phyloP scores from a whole-genome alignment of 2,888 invertebrate genomes.

The Ephialtes manifestator region DNA sequence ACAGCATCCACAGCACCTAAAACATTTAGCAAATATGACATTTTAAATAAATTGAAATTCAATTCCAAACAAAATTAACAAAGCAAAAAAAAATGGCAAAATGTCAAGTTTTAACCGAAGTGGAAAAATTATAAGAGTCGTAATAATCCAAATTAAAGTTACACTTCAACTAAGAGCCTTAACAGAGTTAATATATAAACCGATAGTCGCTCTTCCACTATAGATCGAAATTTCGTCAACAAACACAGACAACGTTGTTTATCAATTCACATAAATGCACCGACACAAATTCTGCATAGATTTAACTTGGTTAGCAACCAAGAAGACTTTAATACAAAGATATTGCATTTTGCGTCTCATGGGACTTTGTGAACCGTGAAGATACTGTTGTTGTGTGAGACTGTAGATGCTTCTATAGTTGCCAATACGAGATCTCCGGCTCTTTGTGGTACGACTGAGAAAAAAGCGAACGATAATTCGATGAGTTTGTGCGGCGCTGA shows the following conservation, averaged over 20 bases:
- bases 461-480: constrained; percentile 33
- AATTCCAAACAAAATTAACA: too few species aligned
- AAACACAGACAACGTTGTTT: background rate
- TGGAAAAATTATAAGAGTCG: too few species aligned
- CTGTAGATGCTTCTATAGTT: background rate
- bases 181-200: background rate
- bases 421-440: constrained; percentile 12
- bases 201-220: background rate
- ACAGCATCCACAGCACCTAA: too few species aligned
- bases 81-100: too few species aligned
- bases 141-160: background rate
- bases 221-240: background rate
- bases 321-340: background rate
- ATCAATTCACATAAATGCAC: background rate
- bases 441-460: background rate
- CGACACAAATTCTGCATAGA: background rate
- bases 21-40: too few species aligned
- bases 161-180: background rate
- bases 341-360: background rate
- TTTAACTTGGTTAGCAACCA: background rate
- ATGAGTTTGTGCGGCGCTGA: constrained; percentile 26
- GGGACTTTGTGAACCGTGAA: constrained; percentile 8
- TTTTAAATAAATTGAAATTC: too few species aligned
- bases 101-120: too few species aligned
- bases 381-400: background rate